Conservation (phyloP, 2,113 vertebrate species). For the Actinemys pallida region DNA sequence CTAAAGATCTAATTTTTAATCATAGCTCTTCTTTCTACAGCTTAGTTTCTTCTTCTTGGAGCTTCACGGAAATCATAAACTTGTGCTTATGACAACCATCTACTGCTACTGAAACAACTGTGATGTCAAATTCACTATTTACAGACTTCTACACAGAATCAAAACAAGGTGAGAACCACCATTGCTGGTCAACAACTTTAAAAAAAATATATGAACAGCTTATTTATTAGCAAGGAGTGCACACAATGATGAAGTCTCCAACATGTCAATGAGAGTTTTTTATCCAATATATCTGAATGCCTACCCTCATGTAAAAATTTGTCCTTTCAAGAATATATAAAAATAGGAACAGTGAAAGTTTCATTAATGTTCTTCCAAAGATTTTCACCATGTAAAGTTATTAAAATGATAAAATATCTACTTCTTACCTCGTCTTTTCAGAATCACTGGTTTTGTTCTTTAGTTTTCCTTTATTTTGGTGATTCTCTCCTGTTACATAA, state of each 20-base stretch:
- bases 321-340: not conserved
- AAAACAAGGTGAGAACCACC: not conserved
- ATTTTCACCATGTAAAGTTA: not conserved
- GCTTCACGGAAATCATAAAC: not conserved
- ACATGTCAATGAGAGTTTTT: not conserved
- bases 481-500: constrained; percentile 64
- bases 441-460: constrained; percentile 65
- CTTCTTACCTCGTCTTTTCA: constrained; percentile 73
- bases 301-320: not conserved
- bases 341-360: not conserved
- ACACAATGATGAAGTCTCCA: not conserved
- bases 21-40: not conserved
- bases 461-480: constrained; percentile 71
- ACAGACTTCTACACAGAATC: not conserved
- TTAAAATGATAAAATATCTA: fast-evolving
- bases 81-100: not conserved
- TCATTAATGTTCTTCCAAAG: not conserved
- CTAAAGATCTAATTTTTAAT: not conserved
- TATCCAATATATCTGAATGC: not conserved
- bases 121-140: not conserved
- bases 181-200: not conserved
- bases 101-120: not conserved
- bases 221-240: not conserved
- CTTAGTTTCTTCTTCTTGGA: not conserved
- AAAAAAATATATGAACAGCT: not conserved